phyloP scores from a whole-genome alignment of 2,797 vertebrate species.

The Sebastes trivittatus region DNA sequence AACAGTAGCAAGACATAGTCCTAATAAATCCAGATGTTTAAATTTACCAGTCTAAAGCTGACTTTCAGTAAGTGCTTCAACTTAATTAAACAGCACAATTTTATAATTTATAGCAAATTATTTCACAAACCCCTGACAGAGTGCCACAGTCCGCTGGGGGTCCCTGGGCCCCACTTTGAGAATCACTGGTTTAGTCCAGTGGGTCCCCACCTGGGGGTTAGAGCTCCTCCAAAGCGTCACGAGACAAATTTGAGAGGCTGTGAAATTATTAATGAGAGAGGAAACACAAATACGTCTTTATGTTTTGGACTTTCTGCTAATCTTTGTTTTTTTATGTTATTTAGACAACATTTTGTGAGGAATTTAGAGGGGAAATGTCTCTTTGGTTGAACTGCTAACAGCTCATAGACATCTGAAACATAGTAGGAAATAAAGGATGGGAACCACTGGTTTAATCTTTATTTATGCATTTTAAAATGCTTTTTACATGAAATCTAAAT shows the following conservation, averaged over 20 bases:
- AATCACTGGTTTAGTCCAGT: too few species aligned
- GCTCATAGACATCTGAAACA: neutral
- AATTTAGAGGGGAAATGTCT: neutral
- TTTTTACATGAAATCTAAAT: neutral
- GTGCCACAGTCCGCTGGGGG: accelerated
- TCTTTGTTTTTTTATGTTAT: neutral
- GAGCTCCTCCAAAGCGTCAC: neutral
- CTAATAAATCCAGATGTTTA: too few species aligned
- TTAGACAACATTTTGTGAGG: too few species aligned
- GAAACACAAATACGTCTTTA: neutral
- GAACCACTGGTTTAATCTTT: neutral
- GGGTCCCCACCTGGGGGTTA: neutral
- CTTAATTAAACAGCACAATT: too few species aligned
- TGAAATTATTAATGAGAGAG: neutral
- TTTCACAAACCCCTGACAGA: too few species aligned
- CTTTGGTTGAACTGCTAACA: neutral
- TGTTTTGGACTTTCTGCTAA: neutral
- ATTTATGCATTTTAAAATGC: neutral
- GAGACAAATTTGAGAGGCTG: too few species aligned
- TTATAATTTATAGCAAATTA: too few species aligned
- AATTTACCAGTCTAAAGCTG: too few species aligned
- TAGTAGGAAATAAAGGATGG: neutral
- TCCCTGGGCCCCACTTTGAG: too few species aligned
- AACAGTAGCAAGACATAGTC: too few species aligned
- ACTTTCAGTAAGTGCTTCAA: too few species aligned